These are phyloP conservation scores for Lemur catta DNA, from an alignment of 2,797 vertebrate genomes.

Conservation along the genomic window DNA sequence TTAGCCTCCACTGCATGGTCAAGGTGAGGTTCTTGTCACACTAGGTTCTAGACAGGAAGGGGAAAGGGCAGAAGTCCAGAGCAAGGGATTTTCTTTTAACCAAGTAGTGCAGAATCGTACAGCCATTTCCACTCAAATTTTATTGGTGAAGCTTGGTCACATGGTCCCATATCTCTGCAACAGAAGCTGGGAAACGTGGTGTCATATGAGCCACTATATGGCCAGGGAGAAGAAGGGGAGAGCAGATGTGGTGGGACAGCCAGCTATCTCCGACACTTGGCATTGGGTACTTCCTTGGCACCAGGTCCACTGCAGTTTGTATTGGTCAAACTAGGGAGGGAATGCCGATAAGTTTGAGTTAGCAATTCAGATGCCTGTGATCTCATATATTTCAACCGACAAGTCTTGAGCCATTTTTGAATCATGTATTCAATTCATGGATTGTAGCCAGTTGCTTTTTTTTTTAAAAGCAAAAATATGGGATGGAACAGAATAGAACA, in stretches of 20 bases:
- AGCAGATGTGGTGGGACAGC: not conserved
- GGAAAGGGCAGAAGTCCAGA: not conserved
- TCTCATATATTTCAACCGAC: not conserved
- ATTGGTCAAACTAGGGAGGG: not conserved
- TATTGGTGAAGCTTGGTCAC: not conserved
- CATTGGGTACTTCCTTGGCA: not conserved
- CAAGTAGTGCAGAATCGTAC: not conserved
- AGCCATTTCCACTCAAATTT: not conserved
- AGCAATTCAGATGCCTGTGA: not conserved
- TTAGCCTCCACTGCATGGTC: not conserved
- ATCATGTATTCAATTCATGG: not conserved
- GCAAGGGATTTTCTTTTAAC: not conserved
- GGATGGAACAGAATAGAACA: not conserved
- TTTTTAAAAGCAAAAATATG: not conserved
- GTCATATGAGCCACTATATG: not conserved
- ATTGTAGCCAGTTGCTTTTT: not conserved
- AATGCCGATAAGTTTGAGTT: not conserved
- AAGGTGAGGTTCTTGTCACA: not conserved
- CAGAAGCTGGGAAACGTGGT: not conserved
- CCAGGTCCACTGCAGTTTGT: not conserved
- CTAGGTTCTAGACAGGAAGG: not conserved
- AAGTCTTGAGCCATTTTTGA: not conserved
- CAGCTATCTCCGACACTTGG: not conserved
- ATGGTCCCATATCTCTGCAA: not conserved
- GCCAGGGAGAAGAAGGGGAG: not conserved